A percentile compares a stretch with the other conserved stretches of the same genome.
phyloP scores from a whole-genome alignment of 2,113 vertebrate species.

The Phylloscopus whistleri region DNA sequence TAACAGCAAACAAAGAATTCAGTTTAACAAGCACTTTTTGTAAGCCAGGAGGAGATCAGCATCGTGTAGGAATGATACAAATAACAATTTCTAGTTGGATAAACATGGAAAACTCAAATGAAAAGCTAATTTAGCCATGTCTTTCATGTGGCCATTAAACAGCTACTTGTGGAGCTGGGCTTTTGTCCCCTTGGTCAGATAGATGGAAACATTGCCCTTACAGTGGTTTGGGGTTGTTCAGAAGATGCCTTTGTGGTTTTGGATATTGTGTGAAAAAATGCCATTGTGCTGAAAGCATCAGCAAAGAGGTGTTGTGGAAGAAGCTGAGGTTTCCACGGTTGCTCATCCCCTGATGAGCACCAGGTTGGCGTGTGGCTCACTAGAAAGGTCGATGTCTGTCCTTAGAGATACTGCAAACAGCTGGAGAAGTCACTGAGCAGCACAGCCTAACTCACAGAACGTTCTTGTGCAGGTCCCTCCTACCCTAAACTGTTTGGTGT shows the following conservation, averaged over 20 bases:
- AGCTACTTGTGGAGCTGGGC: background rate
- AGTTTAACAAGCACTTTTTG: background rate
- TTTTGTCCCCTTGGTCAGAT: background rate
- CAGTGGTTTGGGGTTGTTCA: background rate
- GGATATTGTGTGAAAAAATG: background rate
- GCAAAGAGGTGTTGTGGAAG: background rate
- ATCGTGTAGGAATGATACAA: background rate
- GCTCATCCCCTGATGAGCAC: background rate
- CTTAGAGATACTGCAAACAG: background rate
- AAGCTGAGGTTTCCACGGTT: rapidly evolving
- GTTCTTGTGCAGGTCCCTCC: rapidly evolving
- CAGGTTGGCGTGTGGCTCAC: rapidly evolving
- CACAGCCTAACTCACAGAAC: background rate
- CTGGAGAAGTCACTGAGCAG: background rate
- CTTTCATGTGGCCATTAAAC: background rate
- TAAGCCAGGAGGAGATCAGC: background rate
- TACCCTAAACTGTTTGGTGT: background rate
- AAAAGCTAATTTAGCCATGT: background rate
- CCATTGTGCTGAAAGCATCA: background rate
- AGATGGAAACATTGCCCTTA: background rate
- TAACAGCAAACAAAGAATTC: background rate
- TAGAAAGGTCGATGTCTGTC: background rate
- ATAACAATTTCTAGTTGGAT: background rate
- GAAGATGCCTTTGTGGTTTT: background rate
- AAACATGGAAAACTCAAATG: background rate